These are phyloP conservation scores for Acrossocheilus wenchowensis DNA, from an alignment of 2,797 vertebrate genomes.

Conservation along the genomic window DNA sequence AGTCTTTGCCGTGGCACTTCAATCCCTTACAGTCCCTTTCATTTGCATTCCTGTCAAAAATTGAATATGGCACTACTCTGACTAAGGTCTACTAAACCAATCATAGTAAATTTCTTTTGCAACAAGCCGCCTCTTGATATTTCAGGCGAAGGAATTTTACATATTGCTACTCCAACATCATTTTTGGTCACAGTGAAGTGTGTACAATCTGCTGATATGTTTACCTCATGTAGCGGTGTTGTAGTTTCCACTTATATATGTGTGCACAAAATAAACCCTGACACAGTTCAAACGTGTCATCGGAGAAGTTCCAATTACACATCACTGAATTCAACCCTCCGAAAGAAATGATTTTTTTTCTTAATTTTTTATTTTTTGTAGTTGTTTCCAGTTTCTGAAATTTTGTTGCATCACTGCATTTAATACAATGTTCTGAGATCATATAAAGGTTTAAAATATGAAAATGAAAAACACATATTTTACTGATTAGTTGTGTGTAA, in stretches of 20 bases:
- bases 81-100: background rate
- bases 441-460: background rate
- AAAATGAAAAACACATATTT: background rate
- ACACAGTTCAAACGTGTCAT: background rate
- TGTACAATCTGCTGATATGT: background rate
- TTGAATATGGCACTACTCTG: background rate
- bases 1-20: background rate
- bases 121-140: background rate
- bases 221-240: background rate
- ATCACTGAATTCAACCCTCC: background rate
- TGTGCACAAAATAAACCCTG: too few relatives aligned
- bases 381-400: background rate
- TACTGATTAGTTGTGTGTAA: conserved; percentile 54
- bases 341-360: background rate
- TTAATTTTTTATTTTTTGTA: too few relatives aligned
- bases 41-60: background rate
- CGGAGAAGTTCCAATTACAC: background rate
- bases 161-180: background rate
- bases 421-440: background rate
- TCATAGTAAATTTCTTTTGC: background rate
- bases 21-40: background rate
- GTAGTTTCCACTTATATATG: background rate
- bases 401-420: background rate
- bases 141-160: background rate
- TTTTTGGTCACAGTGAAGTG: background rate